These are phyloP conservation scores for Drosophila kikkawai DNA, from an alignment of 1,140 invertebrate genomes.

Conservation along the genomic window DNA sequence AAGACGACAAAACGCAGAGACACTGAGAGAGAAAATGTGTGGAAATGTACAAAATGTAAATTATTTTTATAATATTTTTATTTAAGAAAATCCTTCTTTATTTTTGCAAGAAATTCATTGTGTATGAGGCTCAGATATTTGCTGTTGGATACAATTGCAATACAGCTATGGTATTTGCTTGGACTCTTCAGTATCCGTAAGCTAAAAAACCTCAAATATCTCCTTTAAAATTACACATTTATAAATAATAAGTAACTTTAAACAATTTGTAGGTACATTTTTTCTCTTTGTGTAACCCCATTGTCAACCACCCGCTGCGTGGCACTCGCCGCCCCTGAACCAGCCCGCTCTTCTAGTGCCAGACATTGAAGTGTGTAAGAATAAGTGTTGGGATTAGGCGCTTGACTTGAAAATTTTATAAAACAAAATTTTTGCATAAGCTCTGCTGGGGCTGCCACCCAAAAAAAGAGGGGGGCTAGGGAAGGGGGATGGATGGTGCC, in stretches of 20 bases:
- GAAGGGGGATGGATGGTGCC: background rate
- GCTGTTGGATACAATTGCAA: background rate
- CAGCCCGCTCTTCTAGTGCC: constrained; percentile 55
- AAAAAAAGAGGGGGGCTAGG: background rate
- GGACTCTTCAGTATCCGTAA: background rate
- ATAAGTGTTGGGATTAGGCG: constrained; percentile 83
- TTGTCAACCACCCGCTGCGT: constrained; percentile 3
- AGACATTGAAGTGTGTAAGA: constrained; percentile 83
- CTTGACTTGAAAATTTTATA: constrained; percentile 84
- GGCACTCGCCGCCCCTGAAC: background rate
- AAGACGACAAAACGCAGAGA: constrained; percentile 44
- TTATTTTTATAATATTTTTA: too few relatives aligned
- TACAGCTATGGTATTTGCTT: too few relatives aligned
- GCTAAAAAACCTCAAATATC: too few relatives aligned
- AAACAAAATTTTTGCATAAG: constrained; percentile 84
- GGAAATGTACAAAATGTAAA: background rate
- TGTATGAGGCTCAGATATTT: background rate
- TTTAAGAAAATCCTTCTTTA: background rate
- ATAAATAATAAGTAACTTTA: background rate
- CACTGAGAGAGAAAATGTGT: background rate
- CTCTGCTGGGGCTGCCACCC: constrained; percentile 55
- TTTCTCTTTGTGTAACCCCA: constrained; percentile 1
- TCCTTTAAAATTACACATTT: background rate
- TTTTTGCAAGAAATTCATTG: background rate
- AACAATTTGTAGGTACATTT: background rate